Base-by-base conservation (phyloP, 2,797 vertebrate genomes). In the Crenuchus spilurus region DNA sequence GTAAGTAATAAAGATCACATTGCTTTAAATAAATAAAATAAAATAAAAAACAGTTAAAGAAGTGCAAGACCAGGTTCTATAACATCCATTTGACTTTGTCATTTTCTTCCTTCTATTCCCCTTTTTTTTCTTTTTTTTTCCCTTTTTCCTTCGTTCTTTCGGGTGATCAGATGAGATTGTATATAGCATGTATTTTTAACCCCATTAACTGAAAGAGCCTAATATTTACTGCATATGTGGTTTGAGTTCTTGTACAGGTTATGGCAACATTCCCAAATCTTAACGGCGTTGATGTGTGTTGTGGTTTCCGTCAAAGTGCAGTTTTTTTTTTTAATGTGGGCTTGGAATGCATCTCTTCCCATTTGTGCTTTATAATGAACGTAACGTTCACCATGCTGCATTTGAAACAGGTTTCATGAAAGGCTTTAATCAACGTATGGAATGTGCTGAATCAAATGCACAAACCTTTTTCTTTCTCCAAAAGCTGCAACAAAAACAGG, bases 251-350 rank as follows among this genome's bases (percentile, higher is more conserved):
- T 62, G 48, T 49, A 42, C 61, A 58, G 22, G 42, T 64, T 58
- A 65, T 57, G 49, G 60, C 41, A 70, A 39, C 30, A 6, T 39
- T 31, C 74, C 58, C 33, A 22, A 28, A 10, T 42, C 13, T 28
- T 41, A 64, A 46, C 24, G 48, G 49, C 49, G 68, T 58, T 33
- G 51, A 49, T 58, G 51, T 63, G 67, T 65, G 60, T 76, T 66
- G 75, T 66, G 75, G 60, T 51, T 65, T 76, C 52, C 14, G 18
- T 76, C 33, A 51, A 66, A 66, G 66, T 28, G 49, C 22, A 69
- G 60, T 65, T 54, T 26, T 54, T 42, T 41, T 74, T 28, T 55
- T 55, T 30, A 1, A 48, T 24, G 20, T 46, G 61, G 22, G 20
- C 33, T 51, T 46, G 44, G 54, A 71, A 66, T 24, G 39, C 1